Percentiles rank a stretch among this genome's conserved stretches.
phyloP scores from a whole-genome alignment of 2,797 vertebrate genomes.

The Typhlichthys subterraneus region DNA sequence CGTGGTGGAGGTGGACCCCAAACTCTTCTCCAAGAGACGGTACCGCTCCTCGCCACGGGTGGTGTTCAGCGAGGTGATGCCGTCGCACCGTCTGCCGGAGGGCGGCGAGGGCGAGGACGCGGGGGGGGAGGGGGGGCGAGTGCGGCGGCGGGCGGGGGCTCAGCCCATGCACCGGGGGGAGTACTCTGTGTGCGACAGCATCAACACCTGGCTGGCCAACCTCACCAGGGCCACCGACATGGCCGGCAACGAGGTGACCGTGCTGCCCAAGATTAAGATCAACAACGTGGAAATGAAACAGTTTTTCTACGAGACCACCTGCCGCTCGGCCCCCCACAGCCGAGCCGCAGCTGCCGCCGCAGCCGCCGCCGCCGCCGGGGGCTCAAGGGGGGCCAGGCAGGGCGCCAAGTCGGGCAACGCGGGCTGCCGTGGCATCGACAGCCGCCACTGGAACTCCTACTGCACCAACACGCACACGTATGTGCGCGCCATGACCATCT shows the following conservation, averaged over 20 bases:
- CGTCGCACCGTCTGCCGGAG: constrained; percentile 75
- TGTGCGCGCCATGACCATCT: constrained; percentile 92
- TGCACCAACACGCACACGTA: constrained; percentile 97
- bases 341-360: constrained; percentile 26
- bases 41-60: constrained; percentile 90
- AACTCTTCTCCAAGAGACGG: constrained; percentile 86
- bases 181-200: constrained; percentile 95
- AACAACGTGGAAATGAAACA: constrained; percentile 93
- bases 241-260: constrained; percentile 90
- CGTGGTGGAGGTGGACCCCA: constrained; percentile 87
- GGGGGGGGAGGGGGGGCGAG: constrained; percentile 64
- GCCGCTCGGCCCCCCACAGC: constrained; percentile 70
- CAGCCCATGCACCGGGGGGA: constrained; percentile 89
- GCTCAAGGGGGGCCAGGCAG: constrained; percentile 50
- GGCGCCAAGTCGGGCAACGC: constrained; percentile 80
- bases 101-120: constrained; percentile 56
- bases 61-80: constrained; percentile 88
- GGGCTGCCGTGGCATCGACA: constrained; percentile 93
- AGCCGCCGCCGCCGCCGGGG: constrained; percentile 34
- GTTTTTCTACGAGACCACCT: constrained; percentile 97
- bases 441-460: constrained; percentile 97
- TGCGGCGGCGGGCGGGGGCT: constrained; percentile 76
- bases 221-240: constrained; percentile 94
- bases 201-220: constrained; percentile 92
- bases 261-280: constrained; percentile 90